A percentile compares a stretch with the other conserved stretches of the same genome.
Evolutionary conservation across 2,888 invertebrate genomes (phyloP).

Genomic region (Chelonus formosanus): DNA sequence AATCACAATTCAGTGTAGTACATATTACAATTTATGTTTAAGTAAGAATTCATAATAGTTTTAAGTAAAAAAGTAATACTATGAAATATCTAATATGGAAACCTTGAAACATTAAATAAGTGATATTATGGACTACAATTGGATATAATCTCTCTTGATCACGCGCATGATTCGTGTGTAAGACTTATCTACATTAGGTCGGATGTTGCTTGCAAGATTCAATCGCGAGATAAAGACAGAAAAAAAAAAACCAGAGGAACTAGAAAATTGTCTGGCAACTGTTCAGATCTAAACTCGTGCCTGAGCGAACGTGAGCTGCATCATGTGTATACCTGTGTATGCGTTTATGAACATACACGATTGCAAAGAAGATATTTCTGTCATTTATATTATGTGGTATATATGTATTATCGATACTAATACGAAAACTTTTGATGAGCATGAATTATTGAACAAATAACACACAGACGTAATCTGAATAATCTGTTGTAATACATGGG

Average conservation of each 20-base stretch:
- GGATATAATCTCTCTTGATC: constrained; percentile 5
- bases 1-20: too few species aligned
- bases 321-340: constrained; percentile 33
- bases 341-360: constrained; percentile 30
- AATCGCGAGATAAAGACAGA: constrained; percentile 1
- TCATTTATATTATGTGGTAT: constrained; percentile 9
- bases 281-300: constrained; percentile 26
- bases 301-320: constrained; percentile 22
- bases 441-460: neutral
- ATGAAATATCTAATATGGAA: neutral
- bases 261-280: constrained; percentile 30
- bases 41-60: too few species aligned
- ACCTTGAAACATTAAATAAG: constrained; percentile 2
- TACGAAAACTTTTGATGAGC: neutral
- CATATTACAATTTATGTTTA: too few species aligned
- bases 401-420: neutral
- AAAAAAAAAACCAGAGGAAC: constrained; percentile 16
- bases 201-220: constrained; percentile 14
- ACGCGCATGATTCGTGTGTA: neutral
- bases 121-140: neutral
- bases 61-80: neutral
- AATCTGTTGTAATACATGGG: too few species aligned
- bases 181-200: neutral
- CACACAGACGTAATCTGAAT: too few species aligned
- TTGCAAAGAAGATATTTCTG: constrained; percentile 16